Base-by-base conservation (phyloP, 2,113 vertebrate species). In the Sciurus niger region DNA sequence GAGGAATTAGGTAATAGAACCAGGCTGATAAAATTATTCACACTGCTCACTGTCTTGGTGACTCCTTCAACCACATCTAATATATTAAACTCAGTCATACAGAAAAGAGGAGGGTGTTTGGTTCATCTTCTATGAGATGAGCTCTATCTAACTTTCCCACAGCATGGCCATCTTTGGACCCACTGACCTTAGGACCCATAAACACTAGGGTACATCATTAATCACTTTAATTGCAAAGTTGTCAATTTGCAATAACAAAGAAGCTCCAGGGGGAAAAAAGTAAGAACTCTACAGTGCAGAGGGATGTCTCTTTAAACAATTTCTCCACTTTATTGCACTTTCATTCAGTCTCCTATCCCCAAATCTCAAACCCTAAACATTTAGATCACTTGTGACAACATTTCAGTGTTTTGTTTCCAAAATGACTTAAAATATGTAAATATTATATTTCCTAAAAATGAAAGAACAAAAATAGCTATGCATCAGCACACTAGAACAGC, bases 191-290 rank as follows among this genome's bases (percentile, higher is more conserved):
- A 48, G 0, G 96, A 96, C 96, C 91, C 90, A 89, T 95, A 89
- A 98, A 95, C 93, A 0, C 97, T 83, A 87, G 97, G 97, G 79
- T 72, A 96, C 95, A 95, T 95, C 98, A 97, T 98, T 98, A 98
- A 98, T 98, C 98, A 98, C 95, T 98, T 96, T 98, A 98, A 98
- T 96, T 98, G 97, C 96, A 88, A 93, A 97, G 91, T 55, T 98
- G 98, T 98, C 98, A 98, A 96, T 98, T 96, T 95, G 84, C 74
- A 96, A 96, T 96, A 98, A 98, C 97, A 98, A 98, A 97, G 97
- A 94, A 95, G 93, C 76, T 90, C 84, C 73, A 78, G 84, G 84
- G 16, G 76, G 89, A 70, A 73, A 88, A 94, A 63, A 84, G 80
- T 84, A 89, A 96, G 77, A 73, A 43, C 17, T 93, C 60, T 84